Evolutionary conservation across 2,113 vertebrate genomes (phyloP).

Genomic region (Myrmecophaga tridactyla): DNA sequence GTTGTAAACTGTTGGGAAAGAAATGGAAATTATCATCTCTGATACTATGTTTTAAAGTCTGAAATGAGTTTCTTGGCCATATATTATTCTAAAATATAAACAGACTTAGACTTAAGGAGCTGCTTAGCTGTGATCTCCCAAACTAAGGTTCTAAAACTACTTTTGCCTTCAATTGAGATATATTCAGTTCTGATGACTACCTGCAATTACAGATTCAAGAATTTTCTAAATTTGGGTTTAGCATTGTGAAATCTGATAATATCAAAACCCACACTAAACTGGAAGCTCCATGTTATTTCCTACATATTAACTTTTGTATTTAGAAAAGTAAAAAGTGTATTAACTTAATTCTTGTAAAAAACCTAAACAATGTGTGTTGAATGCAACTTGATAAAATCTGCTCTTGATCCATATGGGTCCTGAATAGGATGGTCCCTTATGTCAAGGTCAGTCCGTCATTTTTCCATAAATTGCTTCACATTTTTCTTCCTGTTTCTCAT

Average conservation of each 20-base stretch:
- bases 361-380: fast-evolving
- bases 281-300: background rate
- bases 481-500: background rate
- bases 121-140: background rate
- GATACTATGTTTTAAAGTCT: background rate
- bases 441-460: no score
- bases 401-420: fast-evolving
- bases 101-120: background rate
- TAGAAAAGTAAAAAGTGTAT: background rate
- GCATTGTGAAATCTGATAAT: background rate
- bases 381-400: background rate
- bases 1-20: background rate
- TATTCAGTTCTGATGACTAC: background rate
- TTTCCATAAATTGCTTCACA: background rate
- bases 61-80: background rate
- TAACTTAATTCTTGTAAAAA: background rate
- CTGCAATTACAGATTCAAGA: background rate
- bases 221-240: background rate
- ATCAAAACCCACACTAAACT: background rate
- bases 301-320: background rate
- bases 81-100: background rate
- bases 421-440: fast-evolving
- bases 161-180: background rate
- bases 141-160: background rate
- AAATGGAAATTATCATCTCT: background rate